Evolutionary conservation across 1,140 invertebrate genomes (phyloP), one percentile per base, ranked within the genome.

Genomic region (Drosophila nigromelanica): DNA sequence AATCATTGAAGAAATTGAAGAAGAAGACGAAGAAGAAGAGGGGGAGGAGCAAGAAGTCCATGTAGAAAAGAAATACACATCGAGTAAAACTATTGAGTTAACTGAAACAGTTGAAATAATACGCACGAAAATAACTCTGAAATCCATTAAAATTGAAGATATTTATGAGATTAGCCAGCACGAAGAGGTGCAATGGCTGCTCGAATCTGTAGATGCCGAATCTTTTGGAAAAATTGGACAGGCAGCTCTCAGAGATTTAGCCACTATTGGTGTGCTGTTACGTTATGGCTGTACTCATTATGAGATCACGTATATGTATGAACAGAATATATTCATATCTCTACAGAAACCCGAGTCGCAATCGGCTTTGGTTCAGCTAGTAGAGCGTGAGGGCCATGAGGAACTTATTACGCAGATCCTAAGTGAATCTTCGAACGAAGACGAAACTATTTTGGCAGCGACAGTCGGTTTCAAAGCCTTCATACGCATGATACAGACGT

Each of bases 381-480:
- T 97, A 0, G 96, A 97, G 87, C 93, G 96, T 24, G 94, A 96
- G 91, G 96, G 96, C 2, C 94, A 96, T 80, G 95, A 95, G 7
- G 93, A 96, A 1, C 91, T 97, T 5, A 96, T 97, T 54, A 95
- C 95, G 0, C 95, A 97, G 92, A 95, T 97, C 18, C 93, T 97
- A 12, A 95, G 95, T 0, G 95, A 96, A 92, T 96, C 96, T 91
- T 94, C 95, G 4, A 94, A 94, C 10, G 94, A 95, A 33, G 95
- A 96, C 76, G 96, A 97, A 91, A 95, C 94, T 52, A 92, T 95
- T 14, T 93, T 96, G 35, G 96, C 95, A 12, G 94, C 95, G 1
- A 96, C 95, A 59, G 95, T 96, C 58, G 96, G 96, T 7, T 97
- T 97, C 90, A 94, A 94, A 77, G 96, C 96, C 5, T 96, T 97